Conservation (phyloP, 1,140 invertebrate species). For the Holotrichia oblita region DNA sequence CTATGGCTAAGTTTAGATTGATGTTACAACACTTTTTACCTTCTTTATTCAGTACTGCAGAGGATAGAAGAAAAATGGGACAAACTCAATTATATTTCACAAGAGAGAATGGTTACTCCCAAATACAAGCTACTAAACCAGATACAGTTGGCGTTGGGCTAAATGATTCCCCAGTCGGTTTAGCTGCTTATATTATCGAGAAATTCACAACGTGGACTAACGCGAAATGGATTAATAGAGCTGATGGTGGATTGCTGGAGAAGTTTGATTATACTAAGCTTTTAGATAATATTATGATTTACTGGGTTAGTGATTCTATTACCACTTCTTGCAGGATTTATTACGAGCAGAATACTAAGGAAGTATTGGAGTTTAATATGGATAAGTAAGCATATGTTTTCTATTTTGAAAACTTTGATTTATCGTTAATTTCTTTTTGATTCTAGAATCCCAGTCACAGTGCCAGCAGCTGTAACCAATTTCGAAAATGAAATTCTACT, state of each 20-base stretch:
- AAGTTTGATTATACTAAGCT: conserved; percentile 71
- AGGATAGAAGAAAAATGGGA: conserved; percentile 68
- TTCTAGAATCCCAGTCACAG: conserved; percentile 30
- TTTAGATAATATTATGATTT: conserved; percentile 81
- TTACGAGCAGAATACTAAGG: conserved; percentile 65
- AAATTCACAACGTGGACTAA: conserved; percentile 77
- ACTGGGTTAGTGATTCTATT: conserved; percentile 76
- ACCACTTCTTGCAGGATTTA: conserved; percentile 74
- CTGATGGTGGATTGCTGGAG: conserved; percentile 48
- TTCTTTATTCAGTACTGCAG: conserved; percentile 66
- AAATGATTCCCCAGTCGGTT: conserved; percentile 71
- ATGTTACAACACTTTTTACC: conserved; percentile 67
- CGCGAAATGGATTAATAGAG: conserved; percentile 42
- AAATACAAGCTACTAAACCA: conserved; percentile 90
- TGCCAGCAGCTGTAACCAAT: conserved; percentile 25
- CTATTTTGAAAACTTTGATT: neutral
- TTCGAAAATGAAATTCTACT: conserved; percentile 31
- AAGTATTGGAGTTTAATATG: neutral
- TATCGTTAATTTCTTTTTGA: neutral
- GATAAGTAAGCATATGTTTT: neutral
- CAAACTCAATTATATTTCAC: conserved; percentile 64
- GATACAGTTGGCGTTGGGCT: conserved; percentile 82
- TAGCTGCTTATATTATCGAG: conserved; percentile 79
- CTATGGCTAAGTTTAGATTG: conserved; percentile 61
- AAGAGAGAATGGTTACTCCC: conserved; percentile 83